phyloP scores from a whole-genome alignment of 2,113 vertebrate genomes.

The Carollia perspicillata region DNA sequence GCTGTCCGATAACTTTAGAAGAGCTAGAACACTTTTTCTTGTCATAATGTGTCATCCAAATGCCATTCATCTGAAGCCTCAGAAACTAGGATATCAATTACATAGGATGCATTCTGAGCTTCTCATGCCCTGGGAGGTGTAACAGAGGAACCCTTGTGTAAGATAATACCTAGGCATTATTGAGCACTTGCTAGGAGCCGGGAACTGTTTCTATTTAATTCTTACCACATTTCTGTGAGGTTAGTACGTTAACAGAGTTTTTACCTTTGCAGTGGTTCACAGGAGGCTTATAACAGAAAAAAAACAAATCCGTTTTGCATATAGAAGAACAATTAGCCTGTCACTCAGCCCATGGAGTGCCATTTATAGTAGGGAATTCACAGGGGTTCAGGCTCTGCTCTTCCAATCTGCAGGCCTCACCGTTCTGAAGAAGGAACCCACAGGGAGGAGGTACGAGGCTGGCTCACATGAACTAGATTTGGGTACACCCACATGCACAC shows the following conservation, averaged over 20 bases:
- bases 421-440: background rate
- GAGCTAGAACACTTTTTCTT: conserved; percentile 3
- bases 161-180: background rate
- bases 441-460: background rate
- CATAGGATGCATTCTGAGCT: background rate
- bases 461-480: background rate
- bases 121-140: background rate
- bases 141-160: background rate
- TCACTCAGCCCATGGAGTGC: no score
- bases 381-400: background rate
- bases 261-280: background rate
- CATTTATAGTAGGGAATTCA: background rate
- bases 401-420: background rate
- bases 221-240: background rate
- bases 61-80: background rate
- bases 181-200: background rate
- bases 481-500: accelerated
- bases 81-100: background rate
- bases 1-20: background rate
- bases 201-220: background rate
- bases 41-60: background rate
- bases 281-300: background rate
- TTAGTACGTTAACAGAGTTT: background rate
- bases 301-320: background rate
- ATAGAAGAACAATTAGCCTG: background rate